Conservation (phyloP, 2,888 invertebrate genomes). For the Drosophila gaucha region DNA sequence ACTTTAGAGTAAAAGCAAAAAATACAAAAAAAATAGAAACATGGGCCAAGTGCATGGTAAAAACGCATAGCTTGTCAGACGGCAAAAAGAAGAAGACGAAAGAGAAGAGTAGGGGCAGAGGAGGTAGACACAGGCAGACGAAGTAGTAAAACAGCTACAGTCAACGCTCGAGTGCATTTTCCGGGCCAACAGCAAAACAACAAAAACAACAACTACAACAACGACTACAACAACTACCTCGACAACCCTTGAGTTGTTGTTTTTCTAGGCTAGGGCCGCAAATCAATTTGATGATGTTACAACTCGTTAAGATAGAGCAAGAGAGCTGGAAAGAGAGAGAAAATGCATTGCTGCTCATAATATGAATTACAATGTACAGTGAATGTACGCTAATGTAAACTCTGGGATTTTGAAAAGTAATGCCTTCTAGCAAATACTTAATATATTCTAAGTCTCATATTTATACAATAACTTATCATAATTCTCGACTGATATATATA, state of each 20-base stretch:
- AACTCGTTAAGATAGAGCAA: slow-evolving; percentile 33
- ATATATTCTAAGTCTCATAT: too few species aligned
- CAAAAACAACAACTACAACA: slow-evolving; percentile 42
- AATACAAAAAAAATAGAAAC: background rate
- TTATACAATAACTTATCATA: background rate
- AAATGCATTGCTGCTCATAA: background rate
- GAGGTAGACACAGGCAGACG: slow-evolving; percentile 10
- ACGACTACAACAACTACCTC: slow-evolving; percentile 21
- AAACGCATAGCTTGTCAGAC: slow-evolving; percentile 77
- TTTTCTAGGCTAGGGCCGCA: slow-evolving; percentile 55
- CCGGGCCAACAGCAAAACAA: slow-evolving; percentile 65
- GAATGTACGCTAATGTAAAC: background rate
- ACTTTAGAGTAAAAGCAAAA: slow-evolving; percentile 10
- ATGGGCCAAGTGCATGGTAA: slow-evolving; percentile 55
- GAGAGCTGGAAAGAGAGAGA: background rate
- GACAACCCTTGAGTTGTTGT: slow-evolving; percentile 52
- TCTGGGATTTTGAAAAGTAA: background rate
- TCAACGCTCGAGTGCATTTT: slow-evolving; percentile 77
- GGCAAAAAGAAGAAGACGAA: slow-evolving; percentile 41
- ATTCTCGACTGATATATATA: background rate
- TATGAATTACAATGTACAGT: slow-evolving; percentile 21
- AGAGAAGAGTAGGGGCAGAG: slow-evolving; percentile 3
- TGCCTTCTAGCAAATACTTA: background rate
- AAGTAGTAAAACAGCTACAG: slow-evolving; percentile 55
- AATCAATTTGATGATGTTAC: slow-evolving; percentile 66